phyloP scores from a whole-genome alignment of 92 coral and sea anemone genomes.

The Porites cylindrica region DNA sequence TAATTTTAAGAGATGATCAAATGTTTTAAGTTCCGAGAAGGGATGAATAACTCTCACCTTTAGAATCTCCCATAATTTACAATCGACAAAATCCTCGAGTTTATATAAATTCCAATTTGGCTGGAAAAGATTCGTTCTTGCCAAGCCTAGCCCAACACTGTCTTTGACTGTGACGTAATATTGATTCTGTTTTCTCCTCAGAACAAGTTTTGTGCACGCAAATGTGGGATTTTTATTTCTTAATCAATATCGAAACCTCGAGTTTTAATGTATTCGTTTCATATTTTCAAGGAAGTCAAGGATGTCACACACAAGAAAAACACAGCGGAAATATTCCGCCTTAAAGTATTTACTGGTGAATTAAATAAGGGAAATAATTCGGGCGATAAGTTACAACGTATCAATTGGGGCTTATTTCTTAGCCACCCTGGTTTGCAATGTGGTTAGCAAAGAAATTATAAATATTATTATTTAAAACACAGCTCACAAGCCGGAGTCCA shows the following conservation, averaged over 20 bases:
- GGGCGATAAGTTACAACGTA: too few relatives aligned
- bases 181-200: slow-evolving; percentile 20
- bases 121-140: slow-evolving; percentile 3
- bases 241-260: slow-evolving; percentile 22
- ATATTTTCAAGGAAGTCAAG: not conserved
- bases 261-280: slow-evolving; percentile 15
- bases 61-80: slow-evolving; percentile 9
- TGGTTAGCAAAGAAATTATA: too few relatives aligned
- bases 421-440: too few relatives aligned
- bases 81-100: slow-evolving; percentile 7
- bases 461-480: too few relatives aligned
- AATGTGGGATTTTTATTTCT: not conserved
- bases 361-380: too few relatives aligned
- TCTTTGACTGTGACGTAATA: not conserved
- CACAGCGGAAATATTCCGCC: not conserved
- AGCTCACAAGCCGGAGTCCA: too few relatives aligned
- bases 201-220: slow-evolving; percentile 31
- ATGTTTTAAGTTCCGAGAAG: not conserved
- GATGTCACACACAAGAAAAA: slow-evolving; percentile 5
- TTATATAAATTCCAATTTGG: not conserved
- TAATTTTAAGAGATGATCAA: not conserved
- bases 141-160: slow-evolving; percentile 27
- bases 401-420: too few relatives aligned
- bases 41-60: slow-evolving; percentile 1
- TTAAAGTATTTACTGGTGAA: not conserved